These are phyloP conservation scores for Toxotes chatareus DNA, from an alignment of 2,113 vertebrate species.

Conservation along the genomic window DNA sequence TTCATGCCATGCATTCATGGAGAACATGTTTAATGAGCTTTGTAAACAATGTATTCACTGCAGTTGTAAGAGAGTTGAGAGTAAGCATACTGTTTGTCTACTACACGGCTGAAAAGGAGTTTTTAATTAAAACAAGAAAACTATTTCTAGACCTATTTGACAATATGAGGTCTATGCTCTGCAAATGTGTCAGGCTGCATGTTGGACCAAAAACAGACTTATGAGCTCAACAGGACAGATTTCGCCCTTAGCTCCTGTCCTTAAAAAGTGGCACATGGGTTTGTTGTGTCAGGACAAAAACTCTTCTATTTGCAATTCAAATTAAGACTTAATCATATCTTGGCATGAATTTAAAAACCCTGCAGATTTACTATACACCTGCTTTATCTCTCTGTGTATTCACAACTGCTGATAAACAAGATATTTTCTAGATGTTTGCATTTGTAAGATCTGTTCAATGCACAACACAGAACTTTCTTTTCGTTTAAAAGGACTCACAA, in stretches of 20 bases:
- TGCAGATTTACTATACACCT: background rate
- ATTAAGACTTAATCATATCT: background rate
- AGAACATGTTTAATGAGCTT: background rate
- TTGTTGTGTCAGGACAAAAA: background rate
- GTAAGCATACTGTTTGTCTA: background rate
- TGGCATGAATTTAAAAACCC: constrained; percentile 3
- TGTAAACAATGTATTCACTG: constrained; percentile 1
- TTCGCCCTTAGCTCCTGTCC: background rate
- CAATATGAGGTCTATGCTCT: background rate
- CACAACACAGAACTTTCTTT: background rate
- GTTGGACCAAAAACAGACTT: constrained; percentile 8
- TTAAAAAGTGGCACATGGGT: constrained; percentile 11
- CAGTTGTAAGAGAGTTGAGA: background rate
- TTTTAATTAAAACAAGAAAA: constrained; percentile 34
- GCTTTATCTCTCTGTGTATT: background rate
- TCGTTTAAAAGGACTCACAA: background rate
- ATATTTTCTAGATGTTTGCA: background rate
- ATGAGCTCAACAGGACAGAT: constrained; percentile 33
- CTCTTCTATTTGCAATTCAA: constrained; percentile 20
- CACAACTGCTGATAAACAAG: background rate
- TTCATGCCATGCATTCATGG: background rate
- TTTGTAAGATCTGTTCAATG: background rate
- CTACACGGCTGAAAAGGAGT: background rate
- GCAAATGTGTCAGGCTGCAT: constrained; percentile 3
- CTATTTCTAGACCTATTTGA: constrained; percentile 6